Conservation (phyloP, 2,113 vertebrate genomes). For the Prochilodus magdalenae region DNA sequence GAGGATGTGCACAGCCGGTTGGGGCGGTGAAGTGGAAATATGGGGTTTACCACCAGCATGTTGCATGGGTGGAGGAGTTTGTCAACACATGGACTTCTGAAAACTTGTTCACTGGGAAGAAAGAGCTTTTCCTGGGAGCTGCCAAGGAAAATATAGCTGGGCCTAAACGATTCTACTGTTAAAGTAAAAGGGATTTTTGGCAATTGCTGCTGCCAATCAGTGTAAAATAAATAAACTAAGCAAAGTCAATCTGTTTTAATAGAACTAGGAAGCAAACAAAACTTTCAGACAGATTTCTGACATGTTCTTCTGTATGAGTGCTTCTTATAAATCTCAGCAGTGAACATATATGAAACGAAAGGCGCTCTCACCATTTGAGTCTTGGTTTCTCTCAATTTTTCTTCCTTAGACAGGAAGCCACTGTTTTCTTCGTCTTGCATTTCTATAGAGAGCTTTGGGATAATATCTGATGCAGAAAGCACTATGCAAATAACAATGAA, state of each 20-base stretch:
- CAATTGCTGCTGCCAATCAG: background rate
- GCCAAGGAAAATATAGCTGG: background rate
- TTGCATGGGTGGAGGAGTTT: conserved; percentile 16
- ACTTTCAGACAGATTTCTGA: no score
- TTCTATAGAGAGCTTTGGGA: no score
- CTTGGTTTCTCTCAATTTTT: no score
- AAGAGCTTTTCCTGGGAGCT: background rate
- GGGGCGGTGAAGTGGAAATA: conserved; percentile 66
- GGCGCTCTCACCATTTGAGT: no score
- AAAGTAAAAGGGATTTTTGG: background rate
- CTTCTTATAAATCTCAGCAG: no score
- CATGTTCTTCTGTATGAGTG: no score
- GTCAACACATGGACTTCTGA: background rate
- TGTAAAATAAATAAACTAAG: background rate
- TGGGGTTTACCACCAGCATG: conserved; percentile 2
- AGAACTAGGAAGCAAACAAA: no score
- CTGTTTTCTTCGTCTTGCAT: no score
- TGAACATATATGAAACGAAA: no score
- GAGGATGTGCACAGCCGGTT: background rate
- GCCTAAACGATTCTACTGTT: background rate
- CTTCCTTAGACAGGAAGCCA: no score
- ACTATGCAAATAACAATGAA: no score
- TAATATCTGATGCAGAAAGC: no score
- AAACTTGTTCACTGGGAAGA: background rate
- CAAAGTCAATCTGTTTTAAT: background rate